Conservation (phyloP, 53 echinoderm and acorn worm species). For the Pentamera pediparva region DNA sequence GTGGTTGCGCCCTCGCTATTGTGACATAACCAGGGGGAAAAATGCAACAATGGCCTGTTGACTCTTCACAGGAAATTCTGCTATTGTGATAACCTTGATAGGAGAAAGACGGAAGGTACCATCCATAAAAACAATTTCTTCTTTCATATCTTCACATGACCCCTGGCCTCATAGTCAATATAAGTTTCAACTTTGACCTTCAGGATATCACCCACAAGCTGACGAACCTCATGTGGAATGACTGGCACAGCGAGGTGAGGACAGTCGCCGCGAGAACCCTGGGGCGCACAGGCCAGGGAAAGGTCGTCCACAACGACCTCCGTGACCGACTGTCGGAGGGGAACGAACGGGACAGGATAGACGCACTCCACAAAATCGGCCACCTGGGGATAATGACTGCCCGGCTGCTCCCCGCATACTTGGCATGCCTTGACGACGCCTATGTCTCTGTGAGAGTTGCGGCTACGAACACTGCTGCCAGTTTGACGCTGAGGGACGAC, state of each 20-base stretch:
- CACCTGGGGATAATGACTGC: constrained; percentile 99
- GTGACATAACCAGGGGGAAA: no score
- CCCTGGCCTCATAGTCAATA: not conserved
- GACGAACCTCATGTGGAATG: constrained; percentile 94
- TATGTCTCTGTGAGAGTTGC: constrained; percentile 91
- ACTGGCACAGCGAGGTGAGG: constrained; percentile 94
- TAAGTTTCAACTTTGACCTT: not conserved
- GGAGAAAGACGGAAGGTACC: no score
- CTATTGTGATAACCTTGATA: no score
- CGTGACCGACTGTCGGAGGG: constrained; percentile 73
- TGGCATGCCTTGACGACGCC: constrained; percentile 82
- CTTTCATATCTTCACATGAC: not conserved
- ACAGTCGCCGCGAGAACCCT: constrained; percentile 90
- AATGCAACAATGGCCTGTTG: no score
- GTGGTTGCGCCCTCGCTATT: no score
- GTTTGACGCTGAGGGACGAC: constrained; percentile 61
- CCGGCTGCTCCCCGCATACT: constrained; percentile 75
- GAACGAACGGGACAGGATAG: constrained; percentile 78
- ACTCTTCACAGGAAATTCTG: no score
- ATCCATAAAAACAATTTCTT: no score
- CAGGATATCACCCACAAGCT: constrained; percentile 97
- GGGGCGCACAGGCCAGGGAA: constrained; percentile 91
- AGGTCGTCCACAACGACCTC: constrained; percentile 91
- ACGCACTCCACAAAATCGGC: constrained; percentile 88
- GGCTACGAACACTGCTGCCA: constrained; percentile 79